phyloP scores from a whole-genome alignment of 2,888 invertebrate species.

The Tipula vernalis region DNA sequence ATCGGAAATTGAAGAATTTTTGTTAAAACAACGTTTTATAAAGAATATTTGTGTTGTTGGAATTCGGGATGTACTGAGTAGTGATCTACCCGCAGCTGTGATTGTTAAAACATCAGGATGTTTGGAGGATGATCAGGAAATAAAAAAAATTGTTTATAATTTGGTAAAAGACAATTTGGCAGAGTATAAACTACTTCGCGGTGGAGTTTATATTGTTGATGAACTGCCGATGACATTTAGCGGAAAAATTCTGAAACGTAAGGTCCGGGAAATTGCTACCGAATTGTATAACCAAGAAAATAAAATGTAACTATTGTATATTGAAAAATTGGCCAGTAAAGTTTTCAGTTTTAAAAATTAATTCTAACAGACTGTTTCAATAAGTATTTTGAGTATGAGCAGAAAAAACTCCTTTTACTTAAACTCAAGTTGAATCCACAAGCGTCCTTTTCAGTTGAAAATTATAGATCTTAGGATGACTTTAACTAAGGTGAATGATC shows the following conservation, averaged over 20 bases:
- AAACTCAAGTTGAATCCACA: too few species aligned
- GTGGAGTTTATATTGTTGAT: constrained; percentile 14
- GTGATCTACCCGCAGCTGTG: background rate
- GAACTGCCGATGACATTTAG: constrained; percentile 11
- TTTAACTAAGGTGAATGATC: too few species aligned
- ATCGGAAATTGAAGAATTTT: constrained; percentile 27
- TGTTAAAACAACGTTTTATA: constrained; percentile 15
- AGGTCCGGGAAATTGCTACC: background rate
- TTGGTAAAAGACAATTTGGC: background rate
- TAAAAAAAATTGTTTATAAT: constrained; percentile 15
- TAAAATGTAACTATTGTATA: background rate
- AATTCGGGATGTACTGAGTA: background rate
- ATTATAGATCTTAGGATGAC: too few species aligned
- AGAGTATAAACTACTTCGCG: constrained; percentile 13
- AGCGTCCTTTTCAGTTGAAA: too few species aligned
- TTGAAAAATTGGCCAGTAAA: too few species aligned
- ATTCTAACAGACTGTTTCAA: too few species aligned
- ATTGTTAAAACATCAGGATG: constrained; percentile 7
- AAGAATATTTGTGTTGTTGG: constrained; percentile 10
- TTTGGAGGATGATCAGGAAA: constrained; percentile 11
- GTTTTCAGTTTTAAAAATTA: too few species aligned
- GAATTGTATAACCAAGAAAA: background rate
- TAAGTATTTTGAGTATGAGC: too few species aligned
- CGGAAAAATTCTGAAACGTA: background rate
- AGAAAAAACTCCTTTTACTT: too few species aligned